A percentile compares a stretch with the other conserved stretches of the same genome.
These are phyloP conservation scores for Lamprologus tigripictilis DNA, from an alignment of 2,113 vertebrate genomes.

Conservation along the genomic window DNA sequence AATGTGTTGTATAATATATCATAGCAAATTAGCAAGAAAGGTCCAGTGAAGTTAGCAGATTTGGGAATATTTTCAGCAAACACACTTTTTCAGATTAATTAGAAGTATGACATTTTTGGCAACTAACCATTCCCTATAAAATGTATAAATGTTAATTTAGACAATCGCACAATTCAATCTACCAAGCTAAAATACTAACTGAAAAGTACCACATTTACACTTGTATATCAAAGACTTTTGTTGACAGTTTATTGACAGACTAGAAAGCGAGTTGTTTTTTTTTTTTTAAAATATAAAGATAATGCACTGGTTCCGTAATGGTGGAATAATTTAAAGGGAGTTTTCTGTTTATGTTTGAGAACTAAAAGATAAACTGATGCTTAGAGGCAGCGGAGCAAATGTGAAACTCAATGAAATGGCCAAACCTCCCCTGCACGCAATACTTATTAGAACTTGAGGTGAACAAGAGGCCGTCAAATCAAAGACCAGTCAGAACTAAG, in stretches of 20 bases:
- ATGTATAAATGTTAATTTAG: background rate
- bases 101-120: background rate
- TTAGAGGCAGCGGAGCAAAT: background rate
- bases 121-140: background rate
- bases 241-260: rapidly evolving
- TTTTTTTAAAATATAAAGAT: background rate
- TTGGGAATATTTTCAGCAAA: background rate
- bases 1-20: background rate
- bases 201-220: background rate
- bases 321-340: background rate
- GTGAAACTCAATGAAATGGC: background rate
- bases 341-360: rapidly evolving
- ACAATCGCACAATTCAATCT: background rate
- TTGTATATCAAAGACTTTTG: background rate
- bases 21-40: background rate
- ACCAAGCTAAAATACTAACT: background rate
- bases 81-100: background rate
- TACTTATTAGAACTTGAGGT: background rate
- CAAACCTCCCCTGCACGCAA: background rate
- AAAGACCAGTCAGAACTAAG: background rate
- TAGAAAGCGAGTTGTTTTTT: rapidly evolving
- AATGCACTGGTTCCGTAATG: background rate
- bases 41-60: background rate
- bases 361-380: background rate
- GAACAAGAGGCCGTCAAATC: background rate